A percentile compares a stretch with the other conserved stretches of the same genome.
phyloP scores from a whole-genome alignment of 2,797 vertebrate species.

The Denticeps clupeoides region DNA sequence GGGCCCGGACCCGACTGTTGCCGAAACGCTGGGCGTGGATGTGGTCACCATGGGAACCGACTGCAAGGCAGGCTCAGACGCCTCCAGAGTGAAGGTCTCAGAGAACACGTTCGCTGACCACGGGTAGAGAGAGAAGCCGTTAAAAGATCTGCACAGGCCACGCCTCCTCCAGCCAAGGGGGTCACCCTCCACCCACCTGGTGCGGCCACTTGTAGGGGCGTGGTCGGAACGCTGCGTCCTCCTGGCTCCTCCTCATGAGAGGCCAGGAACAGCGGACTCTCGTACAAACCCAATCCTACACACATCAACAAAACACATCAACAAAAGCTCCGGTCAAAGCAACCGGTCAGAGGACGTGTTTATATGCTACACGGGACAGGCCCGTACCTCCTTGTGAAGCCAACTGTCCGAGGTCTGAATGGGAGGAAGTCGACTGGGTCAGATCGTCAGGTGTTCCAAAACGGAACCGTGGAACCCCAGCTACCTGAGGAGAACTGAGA shows the following conservation, averaged over 20 bases:
- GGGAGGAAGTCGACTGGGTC: slow-evolving; percentile 77
- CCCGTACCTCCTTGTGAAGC: slow-evolving; percentile 85
- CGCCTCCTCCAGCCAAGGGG: too few species aligned
- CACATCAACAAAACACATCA: too few species aligned
- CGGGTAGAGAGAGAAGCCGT: neutral
- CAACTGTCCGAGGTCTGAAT: slow-evolving; percentile 86
- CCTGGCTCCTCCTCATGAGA: slow-evolving; percentile 84
- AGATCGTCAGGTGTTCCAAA: slow-evolving; percentile 81
- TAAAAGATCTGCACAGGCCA: neutral
- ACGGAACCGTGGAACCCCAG: slow-evolving; percentile 81
- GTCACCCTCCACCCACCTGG: slow-evolving; percentile 75
- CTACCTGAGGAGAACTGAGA: slow-evolving; percentile 82
- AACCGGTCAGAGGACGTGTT: too few species aligned
- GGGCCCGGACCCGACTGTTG: slow-evolving; percentile 48
- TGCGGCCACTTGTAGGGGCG: slow-evolving; percentile 73
- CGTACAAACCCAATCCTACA: slow-evolving; percentile 78
- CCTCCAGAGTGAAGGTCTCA: slow-evolving; percentile 67
- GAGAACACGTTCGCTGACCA: slow-evolving; percentile 67
- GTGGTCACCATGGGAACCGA: slow-evolving; percentile 94
- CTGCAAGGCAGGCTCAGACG: slow-evolving; percentile 79
- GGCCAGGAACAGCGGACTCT: slow-evolving; percentile 77
- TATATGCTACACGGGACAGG: too few species aligned
- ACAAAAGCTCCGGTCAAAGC: too few species aligned
- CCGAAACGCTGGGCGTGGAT: slow-evolving; percentile 70
- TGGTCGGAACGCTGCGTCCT: slow-evolving; percentile 88